phyloP scores from a whole-genome alignment of 2,888 invertebrate species.

The Polymixis flavicincta region DNA sequence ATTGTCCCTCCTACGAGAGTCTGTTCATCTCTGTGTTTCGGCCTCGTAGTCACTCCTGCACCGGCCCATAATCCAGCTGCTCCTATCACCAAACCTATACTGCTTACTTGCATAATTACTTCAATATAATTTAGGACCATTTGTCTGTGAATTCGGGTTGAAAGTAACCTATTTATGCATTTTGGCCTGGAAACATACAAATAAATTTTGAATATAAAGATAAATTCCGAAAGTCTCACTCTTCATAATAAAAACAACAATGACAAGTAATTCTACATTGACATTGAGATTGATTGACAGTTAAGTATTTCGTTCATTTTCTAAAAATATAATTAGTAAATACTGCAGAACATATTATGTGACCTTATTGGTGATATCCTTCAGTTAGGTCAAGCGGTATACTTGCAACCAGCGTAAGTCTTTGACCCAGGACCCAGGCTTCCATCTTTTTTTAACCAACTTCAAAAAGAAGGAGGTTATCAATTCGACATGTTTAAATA shows the following conservation, averaged over 20 bases:
- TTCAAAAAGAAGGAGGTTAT: too few species aligned
- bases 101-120: constrained; percentile 72
- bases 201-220: not conserved
- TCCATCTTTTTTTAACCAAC: too few species aligned
- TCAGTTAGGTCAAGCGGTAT: too few species aligned
- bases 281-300: constrained; percentile 22
- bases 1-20: constrained; percentile 81
- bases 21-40: constrained; percentile 79
- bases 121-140: constrained; percentile 48
- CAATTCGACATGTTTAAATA: too few species aligned
- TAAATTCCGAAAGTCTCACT: constrained; percentile 1
- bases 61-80: constrained; percentile 79
- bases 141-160: constrained; percentile 5
- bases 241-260: not conserved
- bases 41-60: constrained; percentile 72
- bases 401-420: too few species aligned
- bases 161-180: constrained; percentile 23
- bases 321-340: constrained; percentile 6
- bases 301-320: not conserved
- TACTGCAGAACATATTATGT: not conserved
- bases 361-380: too few species aligned
- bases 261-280: constrained; percentile 1
- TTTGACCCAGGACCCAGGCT: too few species aligned
- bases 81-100: constrained; percentile 73
- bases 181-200: not conserved